A percentile compares a stretch with the other conserved stretches of the same genome.
Evolutionary conservation across 2,888 invertebrate species (phyloP).

Genomic region (Galerucella pusilla): DNA sequence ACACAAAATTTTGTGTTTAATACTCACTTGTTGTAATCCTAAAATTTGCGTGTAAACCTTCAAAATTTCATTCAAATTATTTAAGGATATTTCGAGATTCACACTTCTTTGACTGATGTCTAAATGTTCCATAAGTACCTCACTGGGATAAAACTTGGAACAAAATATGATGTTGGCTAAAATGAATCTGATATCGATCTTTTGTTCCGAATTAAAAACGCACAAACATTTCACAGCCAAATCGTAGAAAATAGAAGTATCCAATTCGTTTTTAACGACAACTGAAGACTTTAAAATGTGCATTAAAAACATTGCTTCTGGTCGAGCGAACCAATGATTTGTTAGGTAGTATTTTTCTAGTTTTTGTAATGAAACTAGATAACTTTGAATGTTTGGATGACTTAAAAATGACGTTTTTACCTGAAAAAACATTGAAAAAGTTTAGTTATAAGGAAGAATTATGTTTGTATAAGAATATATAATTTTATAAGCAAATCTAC

Average conservation of each 20-base stretch:
- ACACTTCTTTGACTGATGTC: constrained; percentile 66
- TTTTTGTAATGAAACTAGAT: constrained; percentile 64
- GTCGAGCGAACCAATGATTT: constrained; percentile 73
- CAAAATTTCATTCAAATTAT: constrained; percentile 58
- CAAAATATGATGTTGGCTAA: constrained; percentile 73
- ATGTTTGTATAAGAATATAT: not conserved
- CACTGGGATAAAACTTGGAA: constrained; percentile 70
- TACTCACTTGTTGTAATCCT: constrained; percentile 57
- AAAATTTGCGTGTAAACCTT: constrained; percentile 59
- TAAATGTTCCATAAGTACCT: constrained; percentile 69
- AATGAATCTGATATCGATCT: constrained; percentile 69
- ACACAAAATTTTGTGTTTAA: constrained; percentile 1
- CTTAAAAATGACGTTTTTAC: constrained; percentile 19
- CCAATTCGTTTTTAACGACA: constrained; percentile 58
- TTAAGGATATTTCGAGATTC: constrained; percentile 63
- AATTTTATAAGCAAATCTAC: too few relatives aligned
- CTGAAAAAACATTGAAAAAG: constrained; percentile 41
- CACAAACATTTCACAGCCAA: constrained; percentile 73
- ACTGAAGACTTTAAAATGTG: constrained; percentile 66
- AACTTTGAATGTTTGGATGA: constrained; percentile 61
- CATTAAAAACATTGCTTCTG: constrained; percentile 70
- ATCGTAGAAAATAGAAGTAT: constrained; percentile 68
- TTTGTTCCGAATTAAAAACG: constrained; percentile 71
- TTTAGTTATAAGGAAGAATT: not conserved
- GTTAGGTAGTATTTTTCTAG: constrained; percentile 62